Conservation (phyloP, 2,888 invertebrate species). For the Argyresthia goedartella region DNA sequence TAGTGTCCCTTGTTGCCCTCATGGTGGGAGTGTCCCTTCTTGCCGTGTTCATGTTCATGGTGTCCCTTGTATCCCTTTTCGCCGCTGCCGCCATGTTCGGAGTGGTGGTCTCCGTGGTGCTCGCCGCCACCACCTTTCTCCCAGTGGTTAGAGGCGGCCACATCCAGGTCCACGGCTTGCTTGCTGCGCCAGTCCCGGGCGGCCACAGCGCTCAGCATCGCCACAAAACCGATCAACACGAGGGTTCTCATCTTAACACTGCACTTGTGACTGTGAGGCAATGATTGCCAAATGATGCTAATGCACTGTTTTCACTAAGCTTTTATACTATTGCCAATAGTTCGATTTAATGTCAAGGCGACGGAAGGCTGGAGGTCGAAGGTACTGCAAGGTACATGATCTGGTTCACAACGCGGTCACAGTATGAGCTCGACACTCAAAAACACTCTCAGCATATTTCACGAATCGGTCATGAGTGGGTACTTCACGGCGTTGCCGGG, state of each 20-base stretch:
- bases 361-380: constrained; percentile 41
- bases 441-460: too few species aligned
- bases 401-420: too few species aligned
- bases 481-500: too few species aligned
- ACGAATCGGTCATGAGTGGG: too few species aligned
- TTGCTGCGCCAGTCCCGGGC: constrained; percentile 60
- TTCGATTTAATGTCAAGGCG: constrained; percentile 59
- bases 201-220: constrained; percentile 48
- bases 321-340: constrained; percentile 67
- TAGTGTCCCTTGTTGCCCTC: constrained; percentile 73
- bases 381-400: constrained; percentile 12
- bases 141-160: constrained; percentile 60
- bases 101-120: constrained; percentile 72
- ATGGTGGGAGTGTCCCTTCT: constrained; percentile 80
- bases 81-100: constrained; percentile 74
- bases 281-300: constrained; percentile 62
- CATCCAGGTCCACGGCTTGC: constrained; percentile 58
- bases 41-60: constrained; percentile 75
- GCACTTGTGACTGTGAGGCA: constrained; percentile 40
- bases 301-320: constrained; percentile 44
- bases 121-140: constrained; percentile 73
- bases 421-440: too few species aligned
- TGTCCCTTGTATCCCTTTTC: constrained; percentile 79
- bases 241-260: constrained; percentile 42
- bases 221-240: constrained; percentile 42